A percentile compares a stretch with the other conserved stretches of the same genome.
These are phyloP conservation scores for Lepisosteus osseus DNA, from an alignment of 2,113 vertebrate species.

Conservation along the genomic window DNA sequence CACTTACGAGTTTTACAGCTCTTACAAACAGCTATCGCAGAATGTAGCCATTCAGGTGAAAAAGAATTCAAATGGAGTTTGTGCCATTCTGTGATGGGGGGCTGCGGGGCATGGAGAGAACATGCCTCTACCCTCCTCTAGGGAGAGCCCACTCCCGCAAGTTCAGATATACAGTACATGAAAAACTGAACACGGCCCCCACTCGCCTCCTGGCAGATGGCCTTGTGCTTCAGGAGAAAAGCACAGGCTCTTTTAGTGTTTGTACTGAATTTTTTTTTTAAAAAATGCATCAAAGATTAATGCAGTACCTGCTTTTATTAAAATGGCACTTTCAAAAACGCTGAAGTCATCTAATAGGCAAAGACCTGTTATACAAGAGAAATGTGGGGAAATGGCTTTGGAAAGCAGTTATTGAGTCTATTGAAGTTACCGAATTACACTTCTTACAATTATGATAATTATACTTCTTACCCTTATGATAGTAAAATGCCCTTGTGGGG, in stretches of 20 bases:
- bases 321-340: background rate
- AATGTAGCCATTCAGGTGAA: background rate
- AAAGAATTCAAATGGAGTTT: background rate
- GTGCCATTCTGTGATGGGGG: conserved; percentile 1
- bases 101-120: conserved; percentile 1
- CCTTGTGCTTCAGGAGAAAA: background rate
- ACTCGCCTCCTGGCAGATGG: background rate
- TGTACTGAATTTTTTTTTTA: background rate
- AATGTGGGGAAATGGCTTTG: too few species aligned
- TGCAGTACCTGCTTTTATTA: background rate
- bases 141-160: background rate
- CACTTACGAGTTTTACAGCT: background rate
- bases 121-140: background rate
- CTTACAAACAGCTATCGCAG: conserved; percentile 1
- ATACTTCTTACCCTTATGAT: too few species aligned
- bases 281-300: background rate
- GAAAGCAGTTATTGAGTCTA: too few species aligned
- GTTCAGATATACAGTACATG: too few species aligned
- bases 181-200: background rate
- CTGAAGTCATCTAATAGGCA: background rate
- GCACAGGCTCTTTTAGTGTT: too few species aligned
- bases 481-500: too few species aligned
- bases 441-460: too few species aligned
- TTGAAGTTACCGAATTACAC: too few species aligned
- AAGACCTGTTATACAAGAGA: too few species aligned